Conservation (phyloP, 2,888 invertebrate species). For the Iselma pallidipennis region DNA sequence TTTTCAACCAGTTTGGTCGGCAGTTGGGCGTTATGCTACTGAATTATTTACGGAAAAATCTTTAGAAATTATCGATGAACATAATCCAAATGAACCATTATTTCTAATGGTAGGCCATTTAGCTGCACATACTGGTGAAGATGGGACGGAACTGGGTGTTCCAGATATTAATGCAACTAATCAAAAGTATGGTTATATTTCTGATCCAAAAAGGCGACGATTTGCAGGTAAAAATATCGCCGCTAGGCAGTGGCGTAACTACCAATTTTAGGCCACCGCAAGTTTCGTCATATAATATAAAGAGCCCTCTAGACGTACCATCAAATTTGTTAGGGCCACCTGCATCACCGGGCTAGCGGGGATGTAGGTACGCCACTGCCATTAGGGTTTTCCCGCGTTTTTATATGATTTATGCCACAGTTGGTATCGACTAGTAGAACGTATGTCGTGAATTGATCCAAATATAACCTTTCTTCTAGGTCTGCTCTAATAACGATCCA, state of each 20-base stretch:
- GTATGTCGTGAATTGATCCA: too few species aligned
- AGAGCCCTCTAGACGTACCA: too few species aligned
- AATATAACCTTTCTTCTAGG: too few species aligned
- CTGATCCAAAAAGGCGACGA: conserved; percentile 65
- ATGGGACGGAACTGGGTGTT: conserved; percentile 69
- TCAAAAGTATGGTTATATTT: conserved; percentile 67
- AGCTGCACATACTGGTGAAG: conserved; percentile 62
- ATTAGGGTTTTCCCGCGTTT: too few species aligned
- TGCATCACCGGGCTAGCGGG: too few species aligned
- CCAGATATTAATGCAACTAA: conserved; percentile 64
- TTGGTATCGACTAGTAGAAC: not conserved
- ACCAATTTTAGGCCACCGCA: too few species aligned
- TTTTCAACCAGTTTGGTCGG: conserved; percentile 55
- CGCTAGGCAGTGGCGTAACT: too few species aligned
- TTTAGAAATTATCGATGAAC: conserved; percentile 63
- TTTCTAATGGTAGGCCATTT: conserved; percentile 79
- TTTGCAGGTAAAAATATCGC: conserved; percentile 79
- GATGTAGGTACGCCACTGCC: too few species aligned
- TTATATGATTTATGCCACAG: too few species aligned
- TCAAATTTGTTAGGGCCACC: too few species aligned
- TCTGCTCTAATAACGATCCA: too few species aligned
- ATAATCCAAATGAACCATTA: conserved; percentile 65
- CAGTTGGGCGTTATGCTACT: conserved; percentile 66
- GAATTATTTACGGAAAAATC: conserved; percentile 71
- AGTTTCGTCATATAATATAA: too few species aligned